Conservation (phyloP, 1,140 invertebrate genomes). For the Trichogramma pretiosum region DNA sequence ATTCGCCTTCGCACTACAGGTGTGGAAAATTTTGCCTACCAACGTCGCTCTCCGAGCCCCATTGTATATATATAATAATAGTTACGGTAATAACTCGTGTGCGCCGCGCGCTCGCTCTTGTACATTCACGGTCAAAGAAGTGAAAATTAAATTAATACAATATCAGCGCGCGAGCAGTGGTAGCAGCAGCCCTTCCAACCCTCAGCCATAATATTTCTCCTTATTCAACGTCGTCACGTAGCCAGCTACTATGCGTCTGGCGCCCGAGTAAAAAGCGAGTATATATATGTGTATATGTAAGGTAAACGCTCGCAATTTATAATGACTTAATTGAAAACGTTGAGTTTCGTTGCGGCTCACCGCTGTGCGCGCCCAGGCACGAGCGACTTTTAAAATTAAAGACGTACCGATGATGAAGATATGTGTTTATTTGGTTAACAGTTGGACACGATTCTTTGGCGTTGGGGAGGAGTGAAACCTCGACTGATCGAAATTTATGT, state of each 20-base stretch:
- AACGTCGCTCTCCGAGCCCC: constrained; percentile 9
- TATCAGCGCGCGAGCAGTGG: constrained; percentile 28
- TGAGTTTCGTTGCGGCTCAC: constrained; percentile 25
- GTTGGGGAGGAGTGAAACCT: too few relatives aligned
- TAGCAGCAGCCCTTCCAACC: not conserved
- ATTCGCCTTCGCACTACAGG: constrained; percentile 8
- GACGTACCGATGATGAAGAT: too few relatives aligned
- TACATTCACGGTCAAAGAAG: constrained; percentile 36
- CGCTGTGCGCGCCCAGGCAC: not conserved
- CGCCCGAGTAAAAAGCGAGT: constrained; percentile 9
- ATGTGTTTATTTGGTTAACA: too few relatives aligned
- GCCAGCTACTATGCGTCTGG: constrained; percentile 25
- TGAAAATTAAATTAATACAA: constrained; percentile 44
- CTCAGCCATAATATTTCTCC: not conserved
- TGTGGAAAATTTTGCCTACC: constrained; percentile 12
- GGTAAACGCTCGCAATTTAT: constrained; percentile 38
- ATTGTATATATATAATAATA: too few relatives aligned
- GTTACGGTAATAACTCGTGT: constrained; percentile 17
- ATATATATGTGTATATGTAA: too few relatives aligned
- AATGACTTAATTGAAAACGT: constrained; percentile 45
- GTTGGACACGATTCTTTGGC: too few relatives aligned
- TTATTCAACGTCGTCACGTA: not conserved
- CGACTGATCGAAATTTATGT: too few relatives aligned
- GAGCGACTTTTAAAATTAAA: too few relatives aligned
- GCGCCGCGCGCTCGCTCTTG: not conserved